Conservation (phyloP, 2,888 invertebrate genomes). For the Syrista parreyssii region DNA sequence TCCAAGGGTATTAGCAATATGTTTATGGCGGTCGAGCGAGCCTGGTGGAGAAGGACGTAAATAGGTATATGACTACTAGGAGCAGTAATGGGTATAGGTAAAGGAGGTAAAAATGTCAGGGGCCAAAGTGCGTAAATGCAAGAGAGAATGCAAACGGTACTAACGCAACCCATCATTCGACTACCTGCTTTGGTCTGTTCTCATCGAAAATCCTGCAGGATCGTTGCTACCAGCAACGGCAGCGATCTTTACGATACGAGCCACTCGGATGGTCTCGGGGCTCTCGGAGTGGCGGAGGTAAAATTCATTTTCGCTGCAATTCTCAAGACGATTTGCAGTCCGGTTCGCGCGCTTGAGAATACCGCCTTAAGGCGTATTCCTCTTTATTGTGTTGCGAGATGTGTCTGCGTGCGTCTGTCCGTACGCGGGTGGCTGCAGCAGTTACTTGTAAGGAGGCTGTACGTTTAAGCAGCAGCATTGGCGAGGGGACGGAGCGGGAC, state of each 20-base stretch:
- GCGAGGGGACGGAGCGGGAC: not conserved
- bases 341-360: not conserved
- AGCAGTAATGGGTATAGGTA: not conserved
- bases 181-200: not conserved
- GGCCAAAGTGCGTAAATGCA: not conserved
- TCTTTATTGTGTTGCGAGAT: not conserved
- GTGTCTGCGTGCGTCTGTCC: not conserved
- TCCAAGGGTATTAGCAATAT: slow-evolving; percentile 43
- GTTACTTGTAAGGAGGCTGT: not conserved
- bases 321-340: not conserved
- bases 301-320: not conserved
- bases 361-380: not conserved
- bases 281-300: not conserved
- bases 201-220: not conserved
- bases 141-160: not conserved
- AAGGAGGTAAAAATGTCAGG: not conserved
- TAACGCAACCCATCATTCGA: not conserved
- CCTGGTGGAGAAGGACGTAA: not conserved
- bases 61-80: not conserved
- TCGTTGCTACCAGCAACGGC: not conserved
- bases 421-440: not conserved
- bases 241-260: not conserved
- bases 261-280: not conserved
- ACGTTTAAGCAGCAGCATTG: not conserved
- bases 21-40: slow-evolving; percentile 42